Evolutionary conservation across 2,888 invertebrate species (phyloP), one percentile per base, ranked within the genome.

Genomic region (Cosmia pyralina): DNA sequence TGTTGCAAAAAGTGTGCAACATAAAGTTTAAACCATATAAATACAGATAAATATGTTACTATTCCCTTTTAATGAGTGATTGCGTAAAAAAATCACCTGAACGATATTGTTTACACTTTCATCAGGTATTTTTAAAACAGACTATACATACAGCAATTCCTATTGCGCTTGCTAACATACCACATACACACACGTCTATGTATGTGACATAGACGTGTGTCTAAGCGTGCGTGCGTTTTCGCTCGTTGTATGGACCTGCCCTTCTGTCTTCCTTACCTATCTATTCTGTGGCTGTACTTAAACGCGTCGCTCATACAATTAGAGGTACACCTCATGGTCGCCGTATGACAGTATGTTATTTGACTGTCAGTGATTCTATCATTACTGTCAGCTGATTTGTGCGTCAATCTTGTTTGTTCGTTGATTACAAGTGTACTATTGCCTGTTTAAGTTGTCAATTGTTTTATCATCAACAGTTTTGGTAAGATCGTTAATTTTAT

Each of bases 281-380:
- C 4, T 28, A 22, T 13, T 62, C 44, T n/a, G 34, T 62, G 48
- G 17, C 22, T 60, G 7, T 48, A 75, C 57, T 70, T 57, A 64
- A 78, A 48, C 38, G 55, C 38, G 44, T 67, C 53, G 19, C 38
- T 63, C 62, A 57, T 69, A 81, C n/a, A 76, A 81, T 81, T 81
- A 75, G 44, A 64, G 44, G 22, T 38, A 59, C 22, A 64, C 57
- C 50, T 78, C 81, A 78, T 58, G 81, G 81, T 34, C 82, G 53
- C 4, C 62, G 55, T 69, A 68, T 64, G 57, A 81, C 38, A 44
- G 46, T 66, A 81, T 69, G 65, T 69, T 62, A 76, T 76, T 76
- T 46, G 48, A 62, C 17, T 44, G 57, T 66, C 65, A 76, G 64
- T 75, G 64, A 60, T 34, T 57, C 34, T 65, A 62, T 69, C 19